Percentiles rank a stretch among this genome's conserved stretches.
phyloP scores from a whole-genome alignment of 2,113 vertebrate species.

The Ia io region DNA sequence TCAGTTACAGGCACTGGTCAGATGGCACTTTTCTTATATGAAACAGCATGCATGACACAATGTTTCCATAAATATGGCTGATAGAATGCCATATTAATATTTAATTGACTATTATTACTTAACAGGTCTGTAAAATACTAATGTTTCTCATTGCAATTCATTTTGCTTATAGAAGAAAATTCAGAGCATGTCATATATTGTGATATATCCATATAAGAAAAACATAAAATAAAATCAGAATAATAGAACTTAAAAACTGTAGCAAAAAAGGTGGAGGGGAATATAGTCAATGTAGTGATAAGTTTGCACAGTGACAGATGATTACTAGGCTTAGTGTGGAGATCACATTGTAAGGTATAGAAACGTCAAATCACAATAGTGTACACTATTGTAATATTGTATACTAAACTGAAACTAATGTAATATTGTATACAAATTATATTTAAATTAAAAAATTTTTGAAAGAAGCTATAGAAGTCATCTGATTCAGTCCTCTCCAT shows the following conservation, averaged over 20 bases:
- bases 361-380: background rate
- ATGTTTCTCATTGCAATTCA: background rate
- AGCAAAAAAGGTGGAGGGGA: background rate
- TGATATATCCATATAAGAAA: background rate
- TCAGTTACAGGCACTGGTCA: background rate
- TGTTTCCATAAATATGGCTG: constrained; percentile 11
- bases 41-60: background rate
- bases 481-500: background rate
- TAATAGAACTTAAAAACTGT: background rate
- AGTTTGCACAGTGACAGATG: background rate
- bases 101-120: constrained; percentile 41
- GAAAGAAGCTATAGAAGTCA: background rate
- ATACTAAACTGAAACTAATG: too few relatives aligned
- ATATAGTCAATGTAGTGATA: background rate
- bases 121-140: background rate
- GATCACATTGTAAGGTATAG: background rate
- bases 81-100: constrained; percentile 9
- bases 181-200: background rate
- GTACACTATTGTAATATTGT: background rate
- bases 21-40: background rate
- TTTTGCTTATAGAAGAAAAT: constrained; percentile 34
- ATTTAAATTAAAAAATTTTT: background rate
- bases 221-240: constrained; percentile 16
- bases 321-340: background rate
- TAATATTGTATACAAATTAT: background rate